Conservation (phyloP, 2,888 invertebrate species). For the Andrena bicolor region DNA sequence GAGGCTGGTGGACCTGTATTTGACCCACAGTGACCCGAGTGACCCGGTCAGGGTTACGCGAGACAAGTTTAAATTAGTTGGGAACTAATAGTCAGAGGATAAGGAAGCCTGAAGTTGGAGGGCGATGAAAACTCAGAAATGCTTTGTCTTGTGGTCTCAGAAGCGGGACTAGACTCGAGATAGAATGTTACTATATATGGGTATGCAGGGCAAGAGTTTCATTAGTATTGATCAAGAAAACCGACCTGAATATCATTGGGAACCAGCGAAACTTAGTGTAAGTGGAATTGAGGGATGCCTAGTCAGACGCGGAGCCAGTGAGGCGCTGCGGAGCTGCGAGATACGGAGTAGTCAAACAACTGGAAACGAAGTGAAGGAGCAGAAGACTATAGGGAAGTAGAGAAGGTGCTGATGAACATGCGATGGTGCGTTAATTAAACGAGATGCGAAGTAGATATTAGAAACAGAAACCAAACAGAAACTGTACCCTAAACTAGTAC, state of each 20-base stretch:
- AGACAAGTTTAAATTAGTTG: too few species aligned
- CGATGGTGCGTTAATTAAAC: neutral
- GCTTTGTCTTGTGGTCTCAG: neutral
- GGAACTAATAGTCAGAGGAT: too few species aligned
- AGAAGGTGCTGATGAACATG: neutral
- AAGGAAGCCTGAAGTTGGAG: neutral
- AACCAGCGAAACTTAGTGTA: slow-evolving; percentile 6
- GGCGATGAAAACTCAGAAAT: neutral
- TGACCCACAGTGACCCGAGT: too few species aligned
- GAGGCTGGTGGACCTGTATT: neutral
- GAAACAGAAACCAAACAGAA: too few species aligned
- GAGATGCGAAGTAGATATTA: too few species aligned
- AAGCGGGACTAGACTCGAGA: neutral
- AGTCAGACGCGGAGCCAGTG: neutral
- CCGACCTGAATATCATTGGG: neutral
- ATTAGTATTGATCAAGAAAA: neutral
- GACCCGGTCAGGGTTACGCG: too few species aligned
- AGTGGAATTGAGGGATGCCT: slow-evolving; percentile 18
- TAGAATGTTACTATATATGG: neutral
- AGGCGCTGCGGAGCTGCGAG: too few species aligned
- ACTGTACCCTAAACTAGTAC: too few species aligned
- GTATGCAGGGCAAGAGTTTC: neutral
- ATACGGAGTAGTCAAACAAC: too few species aligned
- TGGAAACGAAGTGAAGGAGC: too few species aligned
- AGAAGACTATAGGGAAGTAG: neutral